phyloP scores from a whole-genome alignment of 2,888 invertebrate genomes.

The Lithophane semibrunnea region DNA sequence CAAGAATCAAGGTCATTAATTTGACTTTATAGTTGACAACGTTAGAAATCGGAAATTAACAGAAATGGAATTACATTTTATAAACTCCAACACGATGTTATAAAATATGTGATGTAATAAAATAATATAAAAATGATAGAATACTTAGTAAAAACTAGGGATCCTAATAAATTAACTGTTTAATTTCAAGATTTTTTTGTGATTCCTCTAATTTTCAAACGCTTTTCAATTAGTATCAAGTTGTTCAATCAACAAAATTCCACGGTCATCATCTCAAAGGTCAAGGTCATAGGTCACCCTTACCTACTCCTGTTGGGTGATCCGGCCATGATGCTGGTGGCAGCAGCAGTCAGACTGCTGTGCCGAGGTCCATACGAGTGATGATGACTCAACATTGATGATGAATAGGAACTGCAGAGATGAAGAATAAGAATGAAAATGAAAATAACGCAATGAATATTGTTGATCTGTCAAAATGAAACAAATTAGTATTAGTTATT shows the following conservation, averaged over 20 bases:
- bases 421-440: neutral
- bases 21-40: too few species aligned
- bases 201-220: neutral
- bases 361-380: slow-evolving; percentile 82
- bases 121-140: too few species aligned
- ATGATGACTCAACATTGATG: slow-evolving; percentile 80
- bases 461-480: too few species aligned
- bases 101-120: neutral
- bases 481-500: too few species aligned
- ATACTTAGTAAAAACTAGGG: neutral
- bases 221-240: too few species aligned
- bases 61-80: neutral
- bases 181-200: too few species aligned
- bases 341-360: slow-evolving; percentile 86
- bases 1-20: neutral
- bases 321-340: slow-evolving; percentile 83
- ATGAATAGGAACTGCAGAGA: slow-evolving; percentile 83
- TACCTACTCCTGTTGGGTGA: slow-evolving; percentile 87
- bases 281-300: slow-evolving; percentile 50
- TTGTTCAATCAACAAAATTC: neutral
- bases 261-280: neutral
- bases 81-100: too few species aligned
- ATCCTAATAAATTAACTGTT: neutral
- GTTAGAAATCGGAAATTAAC: neutral
- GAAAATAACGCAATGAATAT: too few species aligned